Evolutionary conservation across 2,888 invertebrate species (phyloP).

Genomic region (Catocala nupta): DNA sequence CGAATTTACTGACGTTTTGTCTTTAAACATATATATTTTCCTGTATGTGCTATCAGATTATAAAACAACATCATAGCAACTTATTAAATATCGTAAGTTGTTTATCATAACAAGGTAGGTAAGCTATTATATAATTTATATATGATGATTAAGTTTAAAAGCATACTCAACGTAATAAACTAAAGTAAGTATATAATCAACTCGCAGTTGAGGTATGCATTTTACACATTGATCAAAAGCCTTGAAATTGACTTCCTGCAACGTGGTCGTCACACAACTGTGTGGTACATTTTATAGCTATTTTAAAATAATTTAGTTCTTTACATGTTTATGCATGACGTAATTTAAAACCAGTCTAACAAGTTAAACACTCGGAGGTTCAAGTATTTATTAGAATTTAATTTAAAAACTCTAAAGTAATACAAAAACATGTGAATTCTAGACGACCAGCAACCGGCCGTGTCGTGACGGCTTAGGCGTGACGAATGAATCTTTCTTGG

Average conservation of each 20-base stretch:
- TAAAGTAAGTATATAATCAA: too few species aligned
- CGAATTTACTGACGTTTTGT: not conserved
- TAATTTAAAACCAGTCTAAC: slow-evolving; percentile 15
- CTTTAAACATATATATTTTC: too few species aligned
- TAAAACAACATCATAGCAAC: too few species aligned
- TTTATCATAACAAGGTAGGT: too few species aligned
- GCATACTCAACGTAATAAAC: too few species aligned
- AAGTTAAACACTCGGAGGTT: not conserved
- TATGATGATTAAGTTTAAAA: too few species aligned
- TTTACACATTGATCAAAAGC: slow-evolving; percentile 22
- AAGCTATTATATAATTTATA: too few species aligned
- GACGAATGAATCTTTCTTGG: slow-evolving; percentile 70
- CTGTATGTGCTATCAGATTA: too few species aligned
- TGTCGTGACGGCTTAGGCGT: slow-evolving; percentile 44
- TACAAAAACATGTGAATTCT: not conserved
- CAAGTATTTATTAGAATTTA: too few species aligned
- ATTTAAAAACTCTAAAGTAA: not conserved
- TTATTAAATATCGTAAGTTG: too few species aligned
- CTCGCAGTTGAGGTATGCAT: too few species aligned
- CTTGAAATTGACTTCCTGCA: slow-evolving; percentile 40
- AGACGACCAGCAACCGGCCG: not conserved
- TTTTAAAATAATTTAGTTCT: slow-evolving; percentile 29
- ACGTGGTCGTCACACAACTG: slow-evolving; percentile 15
- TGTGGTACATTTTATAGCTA: slow-evolving; percentile 30
- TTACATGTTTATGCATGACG: slow-evolving; percentile 15